A percentile compares a stretch with the other conserved stretches of the same genome.
Evolutionary conservation across 2,797 vertebrate genomes (phyloP).

Genomic region (Craterocephalus amniculus): DNA sequence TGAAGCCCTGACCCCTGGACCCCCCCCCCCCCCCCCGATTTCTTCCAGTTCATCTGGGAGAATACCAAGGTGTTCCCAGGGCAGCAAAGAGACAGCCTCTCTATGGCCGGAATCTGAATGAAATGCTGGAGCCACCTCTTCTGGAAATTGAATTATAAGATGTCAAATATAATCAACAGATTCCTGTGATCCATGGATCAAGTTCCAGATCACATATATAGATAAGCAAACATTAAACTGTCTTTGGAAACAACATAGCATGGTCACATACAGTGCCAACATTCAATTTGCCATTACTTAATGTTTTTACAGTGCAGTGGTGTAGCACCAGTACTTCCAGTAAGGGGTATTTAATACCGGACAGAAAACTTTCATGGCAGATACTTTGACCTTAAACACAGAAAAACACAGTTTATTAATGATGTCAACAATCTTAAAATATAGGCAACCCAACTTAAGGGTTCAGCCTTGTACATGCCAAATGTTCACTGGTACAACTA

Average conservation of each 20-base stretch:
- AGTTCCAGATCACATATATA: too few relatives aligned
- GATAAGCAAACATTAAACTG: background rate
- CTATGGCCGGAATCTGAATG: too few relatives aligned
- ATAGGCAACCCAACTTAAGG: background rate
- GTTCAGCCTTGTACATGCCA: background rate
- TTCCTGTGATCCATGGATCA: too few relatives aligned
- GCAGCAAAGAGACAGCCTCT: too few relatives aligned
- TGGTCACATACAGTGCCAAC: background rate
- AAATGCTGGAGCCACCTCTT: too few relatives aligned
- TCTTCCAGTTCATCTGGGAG: too few relatives aligned
- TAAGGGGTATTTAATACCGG: too few relatives aligned
- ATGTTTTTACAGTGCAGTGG: background rate
- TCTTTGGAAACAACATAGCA: background rate
- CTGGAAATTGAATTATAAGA: too few relatives aligned
- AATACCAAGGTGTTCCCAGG: too few relatives aligned
- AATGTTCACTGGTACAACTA: background rate
- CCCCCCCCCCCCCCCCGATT: too few relatives aligned
- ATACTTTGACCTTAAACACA: background rate
- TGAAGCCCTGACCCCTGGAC: too few relatives aligned
- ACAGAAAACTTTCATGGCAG: background rate
- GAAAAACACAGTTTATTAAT: background rate
- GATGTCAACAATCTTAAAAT: background rate
- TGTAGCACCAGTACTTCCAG: background rate
- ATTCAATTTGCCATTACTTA: background rate
- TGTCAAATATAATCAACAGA: too few relatives aligned